Conservation (phyloP, 2,797 vertebrate species). For the Corythornis leucogaster region DNA sequence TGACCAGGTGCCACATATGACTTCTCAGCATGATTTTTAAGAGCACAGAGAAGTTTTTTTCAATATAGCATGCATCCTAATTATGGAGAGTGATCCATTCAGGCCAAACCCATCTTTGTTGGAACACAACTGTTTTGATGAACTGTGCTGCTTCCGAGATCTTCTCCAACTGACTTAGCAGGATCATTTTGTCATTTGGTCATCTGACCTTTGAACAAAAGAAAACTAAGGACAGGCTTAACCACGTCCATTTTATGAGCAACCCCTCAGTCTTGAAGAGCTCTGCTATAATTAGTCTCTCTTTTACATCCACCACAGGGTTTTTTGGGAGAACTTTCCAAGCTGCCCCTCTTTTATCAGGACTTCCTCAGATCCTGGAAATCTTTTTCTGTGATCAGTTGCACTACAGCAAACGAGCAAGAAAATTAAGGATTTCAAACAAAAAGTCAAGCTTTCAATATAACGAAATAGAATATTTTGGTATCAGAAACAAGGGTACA, state of each 20-base stretch:
- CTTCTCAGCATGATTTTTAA: background rate
- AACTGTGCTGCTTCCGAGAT: background rate
- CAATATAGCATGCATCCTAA: background rate
- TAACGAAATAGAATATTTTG: background rate
- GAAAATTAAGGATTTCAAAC: background rate
- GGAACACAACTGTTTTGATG: background rate
- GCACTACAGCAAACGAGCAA: background rate
- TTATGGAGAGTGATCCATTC: background rate
- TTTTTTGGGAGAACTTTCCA: background rate
- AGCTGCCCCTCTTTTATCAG: background rate
- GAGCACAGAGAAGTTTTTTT: background rate
- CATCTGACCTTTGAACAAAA: background rate
- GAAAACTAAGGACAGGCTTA: background rate
- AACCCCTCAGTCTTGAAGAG: background rate
- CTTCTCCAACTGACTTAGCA: background rate
- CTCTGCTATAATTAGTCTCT: background rate
- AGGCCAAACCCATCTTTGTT: background rate
- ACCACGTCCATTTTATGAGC: background rate
- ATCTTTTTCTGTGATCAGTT: background rate
- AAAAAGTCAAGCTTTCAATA: background rate
- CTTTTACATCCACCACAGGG: background rate
- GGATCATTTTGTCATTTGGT: background rate
- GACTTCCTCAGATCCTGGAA: background rate
- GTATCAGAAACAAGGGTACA: background rate
- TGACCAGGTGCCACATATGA: background rate